phyloP scores from a whole-genome alignment of 1,140 invertebrate species.

The Cyclina sinensis region DNA sequence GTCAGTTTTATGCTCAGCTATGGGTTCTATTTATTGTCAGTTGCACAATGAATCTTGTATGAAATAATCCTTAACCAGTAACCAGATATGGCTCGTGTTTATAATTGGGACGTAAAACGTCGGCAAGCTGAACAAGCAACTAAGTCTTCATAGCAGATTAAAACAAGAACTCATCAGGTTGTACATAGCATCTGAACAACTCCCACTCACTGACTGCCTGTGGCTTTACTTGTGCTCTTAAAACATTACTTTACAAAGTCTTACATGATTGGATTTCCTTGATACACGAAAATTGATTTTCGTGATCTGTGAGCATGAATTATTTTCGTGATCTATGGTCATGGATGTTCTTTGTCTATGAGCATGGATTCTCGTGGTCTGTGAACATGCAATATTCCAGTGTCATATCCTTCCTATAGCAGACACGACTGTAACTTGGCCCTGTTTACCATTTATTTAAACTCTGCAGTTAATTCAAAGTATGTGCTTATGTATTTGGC shows the following conservation, averaged over 20 bases:
- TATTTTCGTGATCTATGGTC: too few species aligned
- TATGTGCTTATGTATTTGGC: too few species aligned
- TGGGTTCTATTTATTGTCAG: too few species aligned
- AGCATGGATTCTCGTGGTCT: too few species aligned
- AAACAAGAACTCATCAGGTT: neutral
- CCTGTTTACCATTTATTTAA: neutral
- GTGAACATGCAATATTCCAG: neutral
- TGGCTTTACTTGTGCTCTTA: too few species aligned
- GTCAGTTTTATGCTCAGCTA: too few species aligned
- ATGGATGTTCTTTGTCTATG: too few species aligned
- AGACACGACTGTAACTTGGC: neutral
- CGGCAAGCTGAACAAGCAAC: conserved; percentile 81
- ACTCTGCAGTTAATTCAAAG: neutral
- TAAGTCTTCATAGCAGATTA: conserved; percentile 69
- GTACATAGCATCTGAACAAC: conserved; percentile 57
- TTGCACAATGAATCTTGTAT: too few species aligned
- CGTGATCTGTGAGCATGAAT: too few species aligned
- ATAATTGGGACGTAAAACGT: conserved; percentile 98
- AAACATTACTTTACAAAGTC: too few species aligned
- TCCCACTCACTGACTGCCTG: neutral
- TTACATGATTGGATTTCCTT: too few species aligned
- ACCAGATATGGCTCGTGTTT: conserved; percentile 94
- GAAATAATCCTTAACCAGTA: conserved; percentile 64
- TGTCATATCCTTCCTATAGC: neutral
- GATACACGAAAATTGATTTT: too few species aligned